Evolutionary conservation across 1,140 invertebrate species (phyloP).

Genomic region (Halesus radiatus): DNA sequence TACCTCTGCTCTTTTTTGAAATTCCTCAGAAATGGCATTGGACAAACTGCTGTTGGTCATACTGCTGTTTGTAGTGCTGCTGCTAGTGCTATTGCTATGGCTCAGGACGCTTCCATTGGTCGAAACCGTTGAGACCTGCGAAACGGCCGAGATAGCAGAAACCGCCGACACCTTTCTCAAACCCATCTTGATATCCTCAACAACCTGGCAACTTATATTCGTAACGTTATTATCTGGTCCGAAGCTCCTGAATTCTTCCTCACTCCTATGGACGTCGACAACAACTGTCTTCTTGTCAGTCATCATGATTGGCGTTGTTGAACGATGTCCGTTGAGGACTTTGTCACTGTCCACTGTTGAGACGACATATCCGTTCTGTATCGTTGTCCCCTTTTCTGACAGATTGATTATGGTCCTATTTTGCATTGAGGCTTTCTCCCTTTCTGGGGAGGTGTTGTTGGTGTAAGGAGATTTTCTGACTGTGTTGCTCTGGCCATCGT

Average conservation of each 20-base stretch:
- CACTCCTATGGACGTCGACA: constrained; percentile 73
- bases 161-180: constrained; percentile 29
- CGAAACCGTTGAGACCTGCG: constrained; percentile 16
- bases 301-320: constrained; percentile 27
- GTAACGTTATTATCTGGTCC: constrained; percentile 50
- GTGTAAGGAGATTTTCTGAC: constrained; percentile 41
- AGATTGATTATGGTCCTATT: constrained; percentile 79
- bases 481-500: constrained; percentile 24
- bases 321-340: constrained; percentile 26
- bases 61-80: constrained; percentile 69
- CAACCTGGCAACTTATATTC: constrained; percentile 50
- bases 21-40: constrained; percentile 75
- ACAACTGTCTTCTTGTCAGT: constrained; percentile 73
- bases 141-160: constrained; percentile 8
- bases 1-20: constrained; percentile 77
- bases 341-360: constrained; percentile 47
- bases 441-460: constrained; percentile 37
- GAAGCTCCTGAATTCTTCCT: constrained; percentile 54
- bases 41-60: constrained; percentile 60
- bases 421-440: constrained; percentile 57
- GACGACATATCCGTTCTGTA: constrained; percentile 73
- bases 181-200: constrained; percentile 17
- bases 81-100: constrained; percentile 46
- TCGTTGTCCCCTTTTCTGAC: constrained; percentile 77
- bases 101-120: constrained; percentile 46